Base-by-base conservation (phyloP, 2,797 vertebrate genomes). In the Phoebastria nigripes region DNA sequence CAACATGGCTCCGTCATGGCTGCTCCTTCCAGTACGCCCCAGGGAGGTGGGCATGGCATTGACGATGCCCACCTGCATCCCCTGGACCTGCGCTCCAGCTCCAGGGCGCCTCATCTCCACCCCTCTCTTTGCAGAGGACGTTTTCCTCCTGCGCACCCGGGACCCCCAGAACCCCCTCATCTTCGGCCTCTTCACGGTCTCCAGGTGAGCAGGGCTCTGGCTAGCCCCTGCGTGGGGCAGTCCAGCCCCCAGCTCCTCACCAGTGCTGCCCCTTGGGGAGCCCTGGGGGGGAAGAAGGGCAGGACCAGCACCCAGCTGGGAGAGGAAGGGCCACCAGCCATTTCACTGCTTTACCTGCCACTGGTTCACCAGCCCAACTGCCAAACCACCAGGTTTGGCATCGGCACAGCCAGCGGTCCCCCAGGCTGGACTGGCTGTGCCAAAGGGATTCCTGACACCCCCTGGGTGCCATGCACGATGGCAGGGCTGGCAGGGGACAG, bases 101-200 rank as follows among this genome's bases (percentile, higher is more conserved):
- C 79, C 47, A 5, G 13, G 15, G 11, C 3, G 7, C 55, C 61
- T 91, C 52, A 94, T 25, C 19, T 28, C 46, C 46, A 6, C 26
- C 26, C 9, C 25, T 93, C 66, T 76, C 55, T 67, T 94, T 91
- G 72, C 95, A 99, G 99, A 99, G 98, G 99, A 99, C 84, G 96
- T 99, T 81, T 99, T 99, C 95, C 97, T 99, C 25, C 96, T 99
- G 96, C 98, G 89, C 92, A 99, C 98, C 2, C 98, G 98, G 59
- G 98, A 99, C 29, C 97, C 97, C 5, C 98, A 99, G 66, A 99
- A 98, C 90, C 99, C 99, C 5, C 97, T 98, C 2, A 59, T 99
- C 93, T 99, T 99, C 1, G 98, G 98, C 4, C 98, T 99, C 94
- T 99, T 99, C 97, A 98, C 98, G 0, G 98, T 98, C 2, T 99